Conservation (phyloP, 2,113 vertebrate genomes). For the Lycaon pictus region DNA sequence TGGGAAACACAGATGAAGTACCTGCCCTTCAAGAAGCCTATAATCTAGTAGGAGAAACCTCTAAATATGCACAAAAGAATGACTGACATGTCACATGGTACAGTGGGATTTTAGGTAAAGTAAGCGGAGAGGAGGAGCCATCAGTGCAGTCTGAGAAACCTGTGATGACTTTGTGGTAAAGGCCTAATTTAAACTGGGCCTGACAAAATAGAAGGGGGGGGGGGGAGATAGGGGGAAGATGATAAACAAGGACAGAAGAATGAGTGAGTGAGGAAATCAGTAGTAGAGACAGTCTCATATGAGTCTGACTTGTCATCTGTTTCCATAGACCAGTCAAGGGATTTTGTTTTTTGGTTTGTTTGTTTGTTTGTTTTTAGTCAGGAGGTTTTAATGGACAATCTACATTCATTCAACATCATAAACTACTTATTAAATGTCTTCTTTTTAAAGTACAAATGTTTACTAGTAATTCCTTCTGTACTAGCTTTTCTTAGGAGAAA, state of each 20-base stretch:
- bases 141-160: background rate
- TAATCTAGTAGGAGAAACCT: background rate
- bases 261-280: background rate
- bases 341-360: background rate
- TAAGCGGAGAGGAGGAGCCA: background rate
- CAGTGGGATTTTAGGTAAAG: background rate
- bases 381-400: background rate
- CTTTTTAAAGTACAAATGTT: background rate
- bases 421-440: background rate
- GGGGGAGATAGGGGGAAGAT: background rate
- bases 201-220: background rate
- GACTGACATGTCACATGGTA: background rate
- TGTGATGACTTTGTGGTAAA: background rate
- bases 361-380: background rate
- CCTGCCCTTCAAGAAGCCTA: background rate
- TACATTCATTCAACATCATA: background rate
- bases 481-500: background rate
- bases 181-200: background rate
- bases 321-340: background rate
- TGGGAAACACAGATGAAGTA: background rate
- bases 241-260: background rate
- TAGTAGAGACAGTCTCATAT: accelerated
- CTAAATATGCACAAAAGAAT: background rate
- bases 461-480: background rate
- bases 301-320: background rate